Base-by-base conservation (phyloP, 2,888 invertebrate species). In the Dione juno region DNA sequence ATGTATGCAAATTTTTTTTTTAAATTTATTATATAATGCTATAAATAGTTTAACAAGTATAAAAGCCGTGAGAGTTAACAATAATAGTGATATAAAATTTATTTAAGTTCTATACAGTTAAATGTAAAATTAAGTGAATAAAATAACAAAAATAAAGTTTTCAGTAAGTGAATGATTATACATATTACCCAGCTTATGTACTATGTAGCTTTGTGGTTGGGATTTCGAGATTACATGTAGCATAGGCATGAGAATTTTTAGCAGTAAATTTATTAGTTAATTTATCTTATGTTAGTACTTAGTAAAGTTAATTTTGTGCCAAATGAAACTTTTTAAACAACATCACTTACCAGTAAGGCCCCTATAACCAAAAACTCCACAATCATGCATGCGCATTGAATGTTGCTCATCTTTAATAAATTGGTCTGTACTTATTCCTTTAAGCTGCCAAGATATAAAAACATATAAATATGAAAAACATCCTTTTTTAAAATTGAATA, bases 371-470 rank as follows among this genome's bases (percentile, higher is more conserved):
- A 96, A 94, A 35, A 96, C 95, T 48, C 96, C 96, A 63, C 96
- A 95, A 82, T 97, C 96, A 79, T 96, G 95, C 85, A 96, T 94
- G 53, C 95, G 94, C 84, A 94, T 95, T 65, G 96, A 94, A 84
- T 96, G 94, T 76, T 96, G 96, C 77, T 97, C 95, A 72, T 96
- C 95, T 80, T 95, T 95, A 53, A 97, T 94, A 80, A 97, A 96
- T 75, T 96, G 94, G 71, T 96, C 95, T 19, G 97, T 95, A 74
- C 95, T 95, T 75, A 97, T 96, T 71, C 97, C 97, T 80, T 95
- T 94, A 52, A 96, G 94, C 90, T 95, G 90, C 70, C 89, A 88
- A 73, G 35, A 52, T 63, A 40, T 19, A 21, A 59, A 19, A 41
- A 21, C n/a, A 35, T 3, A 59, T 67, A 35, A 35, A 13, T 35